Evolutionary conservation across 2,113 vertebrate species (phyloP).

Genomic region (Dipodomys ordii): DNA sequence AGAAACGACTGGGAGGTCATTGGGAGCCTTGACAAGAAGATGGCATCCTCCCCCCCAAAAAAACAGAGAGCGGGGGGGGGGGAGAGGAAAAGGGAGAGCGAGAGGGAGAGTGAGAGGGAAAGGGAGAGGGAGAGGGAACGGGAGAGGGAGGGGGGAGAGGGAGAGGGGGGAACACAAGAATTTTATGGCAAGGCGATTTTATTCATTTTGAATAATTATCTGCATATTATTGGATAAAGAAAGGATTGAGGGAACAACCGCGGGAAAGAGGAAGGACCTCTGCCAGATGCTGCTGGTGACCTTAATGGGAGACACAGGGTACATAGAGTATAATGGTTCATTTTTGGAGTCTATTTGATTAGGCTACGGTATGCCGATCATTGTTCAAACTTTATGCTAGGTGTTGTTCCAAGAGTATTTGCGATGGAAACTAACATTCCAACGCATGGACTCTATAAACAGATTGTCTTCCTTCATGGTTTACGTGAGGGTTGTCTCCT

Average conservation of each 20-base stretch:
- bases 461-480: not conserved
- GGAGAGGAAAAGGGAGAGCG: no score
- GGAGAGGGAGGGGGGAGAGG: no score
- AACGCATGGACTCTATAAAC: not conserved
- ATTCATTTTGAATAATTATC: not conserved
- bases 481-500: not conserved
- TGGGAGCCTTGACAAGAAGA: no score
- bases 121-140: no score
- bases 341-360: not conserved
- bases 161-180: not conserved
- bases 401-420: not conserved
- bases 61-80: no score
- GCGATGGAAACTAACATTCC: not conserved
- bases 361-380: not conserved
- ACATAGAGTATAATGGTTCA: not conserved
- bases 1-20: no score
- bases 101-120: no score
- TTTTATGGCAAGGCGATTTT: not conserved
- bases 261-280: not conserved
- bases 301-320: not conserved
- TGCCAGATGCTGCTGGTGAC: not conserved
- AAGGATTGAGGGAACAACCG: not conserved
- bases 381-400: not conserved
- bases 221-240: not conserved
- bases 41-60: no score